These are phyloP conservation scores for Dryococelus australis DNA, from an alignment of 2,888 invertebrate species.

Conservation along the genomic window DNA sequence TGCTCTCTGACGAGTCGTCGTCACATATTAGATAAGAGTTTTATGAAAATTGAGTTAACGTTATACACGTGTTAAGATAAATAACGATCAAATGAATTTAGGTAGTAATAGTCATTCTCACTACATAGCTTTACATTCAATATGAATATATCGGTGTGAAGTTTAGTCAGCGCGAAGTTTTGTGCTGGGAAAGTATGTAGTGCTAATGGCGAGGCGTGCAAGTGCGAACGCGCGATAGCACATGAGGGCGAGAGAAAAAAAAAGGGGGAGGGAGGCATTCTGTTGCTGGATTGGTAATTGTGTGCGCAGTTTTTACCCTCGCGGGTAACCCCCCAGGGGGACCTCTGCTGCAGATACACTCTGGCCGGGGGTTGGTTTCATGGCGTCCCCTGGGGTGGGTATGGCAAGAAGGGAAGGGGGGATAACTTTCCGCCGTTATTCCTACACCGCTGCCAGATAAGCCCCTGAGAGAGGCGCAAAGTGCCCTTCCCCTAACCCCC, in stretches of 20 bases:
- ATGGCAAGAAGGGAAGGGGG: neutral
- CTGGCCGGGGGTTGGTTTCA: neutral
- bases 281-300: neutral
- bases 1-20: too few relatives aligned
- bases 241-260: neutral
- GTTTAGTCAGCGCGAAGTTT: neutral
- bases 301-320: conserved; percentile 16
- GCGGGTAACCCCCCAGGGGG: neutral
- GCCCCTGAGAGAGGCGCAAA: conserved; percentile 16
- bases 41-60: too few relatives aligned
- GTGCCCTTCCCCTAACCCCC: neutral
- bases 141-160: neutral
- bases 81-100: too few relatives aligned
- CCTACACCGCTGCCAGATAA: conserved; percentile 10
- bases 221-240: neutral
- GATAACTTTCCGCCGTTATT: neutral
- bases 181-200: neutral
- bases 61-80: too few relatives aligned
- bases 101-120: too few relatives aligned
- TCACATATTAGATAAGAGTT: too few relatives aligned
- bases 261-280: neutral
- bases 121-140: too few relatives aligned
- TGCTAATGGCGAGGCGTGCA: neutral
- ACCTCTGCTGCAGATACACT: neutral
- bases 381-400: neutral